Base-by-base conservation (phyloP, 2,113 vertebrate species). In the Myiopsitta monachus region DNA sequence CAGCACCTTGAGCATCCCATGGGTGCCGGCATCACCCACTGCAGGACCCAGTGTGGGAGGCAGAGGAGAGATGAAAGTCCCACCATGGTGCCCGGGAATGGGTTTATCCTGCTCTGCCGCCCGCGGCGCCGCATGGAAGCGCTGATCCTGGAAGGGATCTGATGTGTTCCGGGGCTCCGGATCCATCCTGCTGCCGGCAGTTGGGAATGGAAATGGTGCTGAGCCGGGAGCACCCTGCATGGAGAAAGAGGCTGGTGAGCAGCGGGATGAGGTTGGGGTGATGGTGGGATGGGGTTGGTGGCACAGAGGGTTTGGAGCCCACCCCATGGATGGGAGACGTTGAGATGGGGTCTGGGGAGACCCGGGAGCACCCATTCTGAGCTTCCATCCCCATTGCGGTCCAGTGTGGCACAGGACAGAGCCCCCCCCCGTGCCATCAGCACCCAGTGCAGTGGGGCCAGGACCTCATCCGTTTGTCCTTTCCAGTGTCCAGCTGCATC, bases 371-470 rank as follows among this genome's bases (percentile, higher is more conserved):
- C 14, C 22, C 49, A 41, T 15, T 38, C 26, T 4, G 5, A 18
- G 18, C n/a, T 11, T 23, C 41, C 18, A 0, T 27, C 30, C 26
- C 54, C 31, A 1, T 5, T 26, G 38, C 0, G 3, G 54, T 1
- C 3, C 3, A 0, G 54, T 2, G 2, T 4, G 10, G 27, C 31
- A 7, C 5, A 2, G 80, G 14, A 14, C 5, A 2, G 22, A 43
- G 43, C 16, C 43, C 17, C 7, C 7, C 26, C 13, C 74, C 1
- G 11, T 33, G 41, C 30, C 80, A 24, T n/a, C 1, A 1, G 49
- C 22, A 23, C 43, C 26, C 6, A 47, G 47, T 28, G 5, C 85
- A 46, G 33, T 0, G 3, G 83, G 26, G 59, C 24, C 49, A 10
- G 33, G 61, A 74, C 13, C 21, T 7, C 4, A 12, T 68, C 61